A percentile compares a stretch with the other conserved stretches of the same genome.
These are phyloP conservation scores for Trachelus stipa DNA, from an alignment of 2,888 invertebrate species.

Conservation along the genomic window DNA sequence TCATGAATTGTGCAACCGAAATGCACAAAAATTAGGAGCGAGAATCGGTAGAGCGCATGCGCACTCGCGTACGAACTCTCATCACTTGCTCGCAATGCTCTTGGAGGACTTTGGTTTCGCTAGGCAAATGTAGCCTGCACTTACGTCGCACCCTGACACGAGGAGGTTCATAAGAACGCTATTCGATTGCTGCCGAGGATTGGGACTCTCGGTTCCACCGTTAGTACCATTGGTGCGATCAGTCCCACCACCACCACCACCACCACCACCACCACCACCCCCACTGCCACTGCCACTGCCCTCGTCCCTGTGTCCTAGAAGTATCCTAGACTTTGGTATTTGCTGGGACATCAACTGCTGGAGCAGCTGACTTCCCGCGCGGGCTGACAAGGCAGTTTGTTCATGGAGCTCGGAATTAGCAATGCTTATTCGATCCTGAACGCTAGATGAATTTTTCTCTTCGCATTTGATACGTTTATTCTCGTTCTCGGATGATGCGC, in stretches of 20 bases:
- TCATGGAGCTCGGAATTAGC: background rate
- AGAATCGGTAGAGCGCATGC: background rate
- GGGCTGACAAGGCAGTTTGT: slow-evolving; percentile 21
- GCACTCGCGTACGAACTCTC: slow-evolving; percentile 1
- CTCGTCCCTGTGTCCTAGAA: slow-evolving; percentile 5
- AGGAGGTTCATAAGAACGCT: slow-evolving; percentile 94
- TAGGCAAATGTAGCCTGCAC: slow-evolving; percentile 91
- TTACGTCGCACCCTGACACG: slow-evolving; percentile 95
- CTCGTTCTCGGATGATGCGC: slow-evolving; percentile 37
- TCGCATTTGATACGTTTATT: slow-evolving; percentile 57
- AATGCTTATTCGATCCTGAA: slow-evolving; percentile 14
- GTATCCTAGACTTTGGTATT: slow-evolving; percentile 11
- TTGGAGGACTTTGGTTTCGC: slow-evolving; percentile 67
- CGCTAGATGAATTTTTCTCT: slow-evolving; percentile 20
- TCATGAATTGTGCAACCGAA: background rate
- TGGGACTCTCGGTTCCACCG: slow-evolving; percentile 22
- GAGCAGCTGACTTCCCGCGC: slow-evolving; percentile 66
- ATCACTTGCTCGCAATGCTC: slow-evolving; percentile 59
- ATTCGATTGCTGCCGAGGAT: slow-evolving; percentile 71
- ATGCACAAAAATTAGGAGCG: background rate
- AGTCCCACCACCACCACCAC: slow-evolving; percentile 22
- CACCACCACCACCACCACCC: slow-evolving; percentile 21
- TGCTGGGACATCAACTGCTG: slow-evolving; percentile 71
- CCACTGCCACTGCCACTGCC: background rate
- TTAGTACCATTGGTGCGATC: slow-evolving; percentile 21